Percentiles rank a stretch among this genome's conserved stretches.
Evolutionary conservation across 2,113 vertebrate genomes (phyloP).

Genomic region (Sorex araneus): DNA sequence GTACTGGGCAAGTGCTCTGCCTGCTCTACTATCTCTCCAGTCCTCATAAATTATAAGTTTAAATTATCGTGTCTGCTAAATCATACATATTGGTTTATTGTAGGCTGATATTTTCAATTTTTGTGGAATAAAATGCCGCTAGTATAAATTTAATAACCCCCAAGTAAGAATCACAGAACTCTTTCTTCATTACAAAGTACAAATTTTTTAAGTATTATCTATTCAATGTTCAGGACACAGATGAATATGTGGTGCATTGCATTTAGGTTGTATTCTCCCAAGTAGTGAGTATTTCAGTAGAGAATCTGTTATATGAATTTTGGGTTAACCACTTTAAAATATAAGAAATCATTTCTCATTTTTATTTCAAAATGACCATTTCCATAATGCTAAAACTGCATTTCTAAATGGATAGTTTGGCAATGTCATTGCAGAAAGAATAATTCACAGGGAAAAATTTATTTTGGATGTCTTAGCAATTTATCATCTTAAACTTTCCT

Average conservation of each 20-base stretch:
- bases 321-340: not conserved
- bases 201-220: not conserved
- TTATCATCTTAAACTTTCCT: not conserved
- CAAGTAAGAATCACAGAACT: conserved; percentile 40
- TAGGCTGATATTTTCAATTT: not conserved
- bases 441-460: not conserved
- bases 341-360: not conserved
- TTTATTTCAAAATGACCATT: conserved; percentile 58
- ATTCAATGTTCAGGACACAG: not conserved
- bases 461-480: not conserved
- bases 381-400: not conserved
- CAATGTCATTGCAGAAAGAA: conserved; percentile 33
- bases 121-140: not conserved
- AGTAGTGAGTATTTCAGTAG: conserved; percentile 12
- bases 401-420: conserved; percentile 11
- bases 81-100: not conserved
- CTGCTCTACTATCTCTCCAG: no score
- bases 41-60: not conserved
- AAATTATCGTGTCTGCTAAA: not conserved
- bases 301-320: conserved; percentile 16
- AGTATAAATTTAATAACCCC: not conserved
- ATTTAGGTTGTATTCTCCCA: not conserved
- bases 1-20: no score
- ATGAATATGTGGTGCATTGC: not conserved
- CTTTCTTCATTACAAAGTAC: conserved; percentile 21